These are phyloP conservation scores for Monochamus alternatus DNA, from an alignment of 2,888 invertebrate species.

Conservation along the genomic window DNA sequence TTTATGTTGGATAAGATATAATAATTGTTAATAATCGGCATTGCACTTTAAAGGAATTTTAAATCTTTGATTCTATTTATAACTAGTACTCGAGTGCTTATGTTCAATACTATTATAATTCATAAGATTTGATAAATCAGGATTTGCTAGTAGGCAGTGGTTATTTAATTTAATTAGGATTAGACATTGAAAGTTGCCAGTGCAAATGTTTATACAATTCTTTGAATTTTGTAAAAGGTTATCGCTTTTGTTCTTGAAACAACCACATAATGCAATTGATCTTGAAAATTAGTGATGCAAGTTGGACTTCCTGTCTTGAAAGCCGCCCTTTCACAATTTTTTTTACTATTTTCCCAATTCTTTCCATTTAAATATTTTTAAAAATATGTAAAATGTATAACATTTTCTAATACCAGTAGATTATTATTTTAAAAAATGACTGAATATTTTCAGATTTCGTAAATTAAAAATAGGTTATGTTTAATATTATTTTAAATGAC, in stretches of 20 bases:
- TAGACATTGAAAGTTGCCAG: conserved; percentile 17
- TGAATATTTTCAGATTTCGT: too few species aligned
- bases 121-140: too few species aligned
- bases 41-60: not conserved
- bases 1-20: conserved; percentile 5
- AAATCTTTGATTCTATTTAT: not conserved
- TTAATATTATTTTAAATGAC: too few species aligned
- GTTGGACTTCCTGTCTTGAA: conserved; percentile 25
- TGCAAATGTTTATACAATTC: conserved; percentile 26
- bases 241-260: conserved; percentile 12
- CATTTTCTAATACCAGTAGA: too few species aligned
- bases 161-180: not conserved
- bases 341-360: too few species aligned
- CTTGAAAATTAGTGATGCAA: conserved; percentile 32
- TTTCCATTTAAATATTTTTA: too few species aligned
- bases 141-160: not conserved
- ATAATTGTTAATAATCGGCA: conserved; percentile 9
- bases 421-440: too few species aligned
- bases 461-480: too few species aligned
- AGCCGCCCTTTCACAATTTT: conserved; percentile 13
- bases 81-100: not conserved
- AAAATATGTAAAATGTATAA: too few species aligned
- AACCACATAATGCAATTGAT: conserved; percentile 29
- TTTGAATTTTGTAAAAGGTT: conserved; percentile 29
- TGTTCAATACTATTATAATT: too few species aligned